Evolutionary conservation across 2,797 vertebrate genomes (phyloP), one percentile per base, ranked within the genome.

Genomic region (Xiphorhynchus erythropygius): DNA sequence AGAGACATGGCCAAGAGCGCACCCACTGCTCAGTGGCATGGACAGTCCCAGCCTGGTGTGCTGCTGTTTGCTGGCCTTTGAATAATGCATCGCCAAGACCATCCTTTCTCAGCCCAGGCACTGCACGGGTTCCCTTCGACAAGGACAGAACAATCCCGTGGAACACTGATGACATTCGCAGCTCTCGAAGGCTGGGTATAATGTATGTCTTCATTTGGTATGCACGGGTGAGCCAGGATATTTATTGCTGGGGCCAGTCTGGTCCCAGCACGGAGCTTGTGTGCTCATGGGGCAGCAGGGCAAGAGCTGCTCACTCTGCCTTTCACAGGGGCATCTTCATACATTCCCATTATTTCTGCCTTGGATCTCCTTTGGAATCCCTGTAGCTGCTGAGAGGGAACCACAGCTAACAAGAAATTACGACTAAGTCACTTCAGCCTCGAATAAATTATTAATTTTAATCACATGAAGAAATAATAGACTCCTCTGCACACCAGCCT

Each of bases 1-100:
- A 75, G 53, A 56, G 47, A 24, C 13, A 0, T 22, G 55, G 18
- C 49, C 65, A 28, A 47, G 62, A 76, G 32, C 28, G 27, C 2
- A 1, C 9, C 50, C 33, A 30, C 13, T 0, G 1, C 9, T 3
- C 22, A 2, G 15, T 3, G 15, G 27, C 35, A 39, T 0, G 2
- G 50, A 7, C 27, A 57, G 59, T 6, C 19, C 62, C 49, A 37
- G 44, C 32, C 39, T 33, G 42, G 16, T 2, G 4, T 1, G 3
- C 49, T 32, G 56, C 81, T 56, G 18, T 9, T 50, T 16, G n/a
- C 57, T 16, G 28, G 18, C 35, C 68, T 87, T 73, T 30, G 41
- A 50, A 7, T n/a, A 50, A 89, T 30, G 33, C 32, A 21, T 35
- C 67, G 65, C 70, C 19, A n/a, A 24, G 47, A 14, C 37, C 16